Evolutionary conservation across 1,140 invertebrate species (phyloP).

Genomic region (Odontomachus brunneus): DNA sequence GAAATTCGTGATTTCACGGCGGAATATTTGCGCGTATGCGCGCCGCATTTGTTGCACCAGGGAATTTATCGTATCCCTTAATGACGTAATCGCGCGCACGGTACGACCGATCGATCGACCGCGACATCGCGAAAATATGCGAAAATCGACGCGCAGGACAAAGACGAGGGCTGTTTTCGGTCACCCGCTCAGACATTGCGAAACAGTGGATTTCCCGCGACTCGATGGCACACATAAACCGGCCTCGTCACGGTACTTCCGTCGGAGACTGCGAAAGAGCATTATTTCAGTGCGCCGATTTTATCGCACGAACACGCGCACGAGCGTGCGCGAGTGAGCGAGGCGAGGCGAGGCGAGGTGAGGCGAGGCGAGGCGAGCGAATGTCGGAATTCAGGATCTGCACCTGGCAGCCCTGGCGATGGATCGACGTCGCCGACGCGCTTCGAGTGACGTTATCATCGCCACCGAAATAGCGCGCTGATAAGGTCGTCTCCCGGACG

Average conservation of each 20-base stretch:
- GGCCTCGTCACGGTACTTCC: background rate
- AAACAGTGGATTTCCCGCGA: background rate
- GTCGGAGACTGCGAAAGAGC: conserved; percentile 38
- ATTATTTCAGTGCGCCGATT: conserved; percentile 45
- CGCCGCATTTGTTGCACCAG: background rate
- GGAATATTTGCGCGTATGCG: background rate
- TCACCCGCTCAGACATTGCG: background rate
- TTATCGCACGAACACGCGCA: conserved; percentile 18
- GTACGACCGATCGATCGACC: background rate
- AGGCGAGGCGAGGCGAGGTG: too few relatives aligned
- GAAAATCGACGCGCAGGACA: too few relatives aligned
- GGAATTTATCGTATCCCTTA: background rate
- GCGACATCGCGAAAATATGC: background rate
- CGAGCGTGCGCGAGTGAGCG: too few relatives aligned
- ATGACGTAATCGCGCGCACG: conserved; percentile 2
- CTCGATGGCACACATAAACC: background rate
- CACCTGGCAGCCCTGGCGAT: conserved; percentile 52
- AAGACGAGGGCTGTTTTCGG: too few relatives aligned
- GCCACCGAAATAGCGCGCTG: conserved; percentile 76
- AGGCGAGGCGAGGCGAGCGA: conserved; percentile 21
- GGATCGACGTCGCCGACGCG: conserved; percentile 60
- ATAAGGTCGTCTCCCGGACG: conserved; percentile 79
- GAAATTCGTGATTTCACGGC: background rate
- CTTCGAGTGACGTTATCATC: conserved; percentile 72
- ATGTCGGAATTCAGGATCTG: conserved; percentile 51